Evolutionary conservation across 2,113 vertebrate genomes (phyloP), one percentile per base, ranked within the genome.

Genomic region (Hemibagrus wyckioides): DNA sequence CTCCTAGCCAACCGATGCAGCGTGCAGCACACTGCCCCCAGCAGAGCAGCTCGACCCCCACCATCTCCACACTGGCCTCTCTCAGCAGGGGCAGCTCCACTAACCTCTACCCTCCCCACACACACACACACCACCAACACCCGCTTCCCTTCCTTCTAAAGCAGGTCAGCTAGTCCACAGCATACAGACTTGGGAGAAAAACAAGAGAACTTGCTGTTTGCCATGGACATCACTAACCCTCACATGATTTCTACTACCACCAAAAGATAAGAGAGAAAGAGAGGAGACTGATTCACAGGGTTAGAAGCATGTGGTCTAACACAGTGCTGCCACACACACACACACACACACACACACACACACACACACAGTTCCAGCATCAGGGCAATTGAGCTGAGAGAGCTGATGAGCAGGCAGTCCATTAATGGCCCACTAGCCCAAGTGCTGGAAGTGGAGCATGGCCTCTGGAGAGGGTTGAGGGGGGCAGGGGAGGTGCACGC

Each of bases 391-490:
- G 90, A 87, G 81, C 85, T 5, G 21, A 48, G 85, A 69, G 85
- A 73, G 54, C 86, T 90, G 90, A 91, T 82, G 85, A 84, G 90
- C 82, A 86, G 85, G 86, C 85, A 87, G 85, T 67, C 88, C 85
- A 83, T 87, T 90, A 91, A 89, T 86, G 91, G 76, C 73, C 82
- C 81, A 79, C 48, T 88, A 80, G 86, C 79, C 79, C 36, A 52
- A 30, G 71, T 10, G 50, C 80, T 81, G 90, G 82, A 90, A 89
- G 56, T 90, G 76, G 85, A 90, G 81, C 90, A 87, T 56, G 56
- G 86, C 83, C 85, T 71, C 77, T 50, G 39, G 23, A 82, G 61
- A 50, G 69, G 41, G 63, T 33, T 71, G 41, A 8, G 14, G 85
- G 54, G 61, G 50, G 76, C 14, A 84, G 75, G 63, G 44, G 13